Percentiles rank a stretch among this genome's conserved stretches.
These are phyloP conservation scores for Cyprinodon brontotheroides DNA, from an alignment of 2,113 vertebrate genomes.

Conservation along the genomic window DNA sequence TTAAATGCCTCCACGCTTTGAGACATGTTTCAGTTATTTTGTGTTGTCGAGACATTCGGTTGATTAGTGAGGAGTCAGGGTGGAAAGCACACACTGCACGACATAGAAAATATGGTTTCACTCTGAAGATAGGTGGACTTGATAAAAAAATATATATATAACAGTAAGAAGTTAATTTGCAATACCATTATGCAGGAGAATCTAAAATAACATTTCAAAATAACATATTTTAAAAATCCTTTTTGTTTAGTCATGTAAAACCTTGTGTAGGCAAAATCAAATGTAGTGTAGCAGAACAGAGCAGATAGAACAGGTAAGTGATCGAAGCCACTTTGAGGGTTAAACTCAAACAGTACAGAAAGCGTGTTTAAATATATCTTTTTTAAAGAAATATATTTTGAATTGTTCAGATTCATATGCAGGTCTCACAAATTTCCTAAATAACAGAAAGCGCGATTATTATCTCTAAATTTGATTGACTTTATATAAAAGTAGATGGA, in stretches of 20 bases:
- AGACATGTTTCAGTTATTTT: slow-evolving; percentile 49
- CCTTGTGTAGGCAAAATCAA: too few species aligned
- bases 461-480: slow-evolving; percentile 49
- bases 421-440: too few species aligned
- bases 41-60: slow-evolving; percentile 36
- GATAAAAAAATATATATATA: neutral
- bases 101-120: slow-evolving; percentile 7
- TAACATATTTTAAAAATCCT: neutral
- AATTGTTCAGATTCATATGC: too few species aligned
- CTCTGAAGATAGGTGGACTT: neutral
- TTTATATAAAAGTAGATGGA: slow-evolving; percentile 65
- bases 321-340: too few species aligned
- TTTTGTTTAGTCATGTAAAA: too few species aligned
- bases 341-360: too few species aligned
- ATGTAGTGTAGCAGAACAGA: too few species aligned
- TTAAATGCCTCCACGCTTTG: slow-evolving; percentile 68
- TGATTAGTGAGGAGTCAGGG: slow-evolving; percentile 9
- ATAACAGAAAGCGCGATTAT: too few species aligned
- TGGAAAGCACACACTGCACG: neutral
- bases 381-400: too few species aligned
- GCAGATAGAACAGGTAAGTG: too few species aligned
- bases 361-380: too few species aligned
- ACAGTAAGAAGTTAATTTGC: neutral
- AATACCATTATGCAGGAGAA: neutral
- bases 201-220: neutral